Evolutionary conservation across 2,797 vertebrate genomes (phyloP).

Genomic region (Setipinna tenuifilis): DNA sequence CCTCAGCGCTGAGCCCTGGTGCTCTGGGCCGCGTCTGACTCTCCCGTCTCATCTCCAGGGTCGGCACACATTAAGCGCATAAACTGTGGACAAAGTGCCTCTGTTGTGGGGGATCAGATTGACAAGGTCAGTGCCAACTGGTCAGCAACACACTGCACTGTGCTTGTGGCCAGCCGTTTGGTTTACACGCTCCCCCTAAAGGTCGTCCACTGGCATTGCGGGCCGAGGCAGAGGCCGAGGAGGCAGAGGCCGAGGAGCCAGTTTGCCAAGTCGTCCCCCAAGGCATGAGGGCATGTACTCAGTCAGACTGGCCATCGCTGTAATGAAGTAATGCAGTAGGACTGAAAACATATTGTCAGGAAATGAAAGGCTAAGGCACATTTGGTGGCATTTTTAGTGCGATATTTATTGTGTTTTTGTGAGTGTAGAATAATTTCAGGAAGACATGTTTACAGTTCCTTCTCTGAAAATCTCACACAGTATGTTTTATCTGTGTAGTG

Average conservation of each 20-base stretch:
- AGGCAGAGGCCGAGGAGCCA: neutral
- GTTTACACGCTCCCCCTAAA: conserved; percentile 56
- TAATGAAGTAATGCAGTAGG: neutral
- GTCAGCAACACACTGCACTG: neutral
- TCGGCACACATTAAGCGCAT: neutral
- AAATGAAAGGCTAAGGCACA: neutral
- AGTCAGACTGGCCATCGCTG: neutral
- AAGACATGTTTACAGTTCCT: neutral
- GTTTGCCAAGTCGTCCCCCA: neutral
- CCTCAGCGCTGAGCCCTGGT: neutral
- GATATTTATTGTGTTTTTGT: neutral
- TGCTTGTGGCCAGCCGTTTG: conserved; percentile 37
- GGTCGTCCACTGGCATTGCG: conserved; percentile 43
- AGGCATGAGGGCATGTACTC: neutral
- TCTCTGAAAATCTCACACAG: neutral
- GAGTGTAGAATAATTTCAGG: neutral
- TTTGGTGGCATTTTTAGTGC: neutral
- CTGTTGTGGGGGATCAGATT: conserved; percentile 26
- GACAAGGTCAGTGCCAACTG: conserved; percentile 35
- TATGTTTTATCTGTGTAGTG: neutral
- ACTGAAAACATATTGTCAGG: neutral
- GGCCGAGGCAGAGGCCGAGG: neutral
- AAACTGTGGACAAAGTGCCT: conserved; percentile 9
- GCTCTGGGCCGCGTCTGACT: neutral
- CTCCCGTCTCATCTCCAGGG: neutral